Evolutionary conservation across 2,113 vertebrate species (phyloP).

Genomic region (Microtus richardsoni): DNA sequence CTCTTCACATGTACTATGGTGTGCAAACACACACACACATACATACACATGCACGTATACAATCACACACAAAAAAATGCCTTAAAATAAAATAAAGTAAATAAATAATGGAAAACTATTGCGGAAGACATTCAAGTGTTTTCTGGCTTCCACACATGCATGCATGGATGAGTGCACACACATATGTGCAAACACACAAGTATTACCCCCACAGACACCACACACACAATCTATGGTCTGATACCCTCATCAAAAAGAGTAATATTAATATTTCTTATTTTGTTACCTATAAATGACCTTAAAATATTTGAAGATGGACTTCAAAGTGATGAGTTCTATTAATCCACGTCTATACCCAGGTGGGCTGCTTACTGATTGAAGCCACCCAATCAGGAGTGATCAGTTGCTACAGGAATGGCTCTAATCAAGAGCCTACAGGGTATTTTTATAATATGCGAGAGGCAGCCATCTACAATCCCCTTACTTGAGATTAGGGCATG

Average conservation of each 20-base stretch:
- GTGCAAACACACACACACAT: not conserved
- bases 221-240: not conserved
- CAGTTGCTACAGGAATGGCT: not conserved
- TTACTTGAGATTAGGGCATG: not conserved
- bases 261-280: not conserved
- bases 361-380: not conserved
- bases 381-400: not conserved
- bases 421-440: not conserved
- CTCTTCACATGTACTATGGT: not conserved
- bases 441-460: not conserved
- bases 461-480: not conserved
- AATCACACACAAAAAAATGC: not conserved
- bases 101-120: not conserved
- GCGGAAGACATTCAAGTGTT: not conserved
- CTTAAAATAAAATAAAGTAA: not conserved
- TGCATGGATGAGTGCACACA: not conserved
- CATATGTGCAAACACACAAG: not conserved
- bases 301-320: constrained; percentile 19
- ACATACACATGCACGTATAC: no score
- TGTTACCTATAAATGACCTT: not conserved
- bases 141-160: not conserved
- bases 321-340: not conserved
- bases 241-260: not conserved
- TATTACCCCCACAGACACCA: not conserved
- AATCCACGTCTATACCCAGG: not conserved